Base-by-base conservation (phyloP, 2,888 invertebrate genomes). In the Hirudinaria manillensis region DNA sequence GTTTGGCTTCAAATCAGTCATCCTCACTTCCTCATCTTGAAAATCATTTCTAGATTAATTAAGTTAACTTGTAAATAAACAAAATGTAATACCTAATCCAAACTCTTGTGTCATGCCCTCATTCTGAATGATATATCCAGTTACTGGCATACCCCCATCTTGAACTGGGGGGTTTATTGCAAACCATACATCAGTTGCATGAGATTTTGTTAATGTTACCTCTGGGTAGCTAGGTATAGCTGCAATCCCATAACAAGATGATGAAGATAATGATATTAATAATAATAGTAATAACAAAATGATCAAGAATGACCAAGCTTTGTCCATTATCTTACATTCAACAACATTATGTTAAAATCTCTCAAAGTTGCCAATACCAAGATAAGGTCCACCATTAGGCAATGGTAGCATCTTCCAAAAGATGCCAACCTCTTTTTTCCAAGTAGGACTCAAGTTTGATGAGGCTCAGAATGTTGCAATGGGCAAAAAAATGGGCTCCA, bases 141-240 rank as follows among this genome's bases (percentile, higher is more conserved):
- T 65, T n/a, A 73, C 36, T n/a, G 73, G 73, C 61, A 73, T 55
- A 27, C 73, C 73, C 0, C 73, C 73, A 65, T 61, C 38, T 65
- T 73, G n/a, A 24, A 34, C 38, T 24, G 73, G 65, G 2, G 61
- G 61, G 34, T 53, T n/a, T 21, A 73, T 61, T 27, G 34, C 21
- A 16, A 73, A 61, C 32, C 73, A 27, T 7, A 65, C 65, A 34
- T 61, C 34, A 19, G 73, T 73, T 29, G 73, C 34, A 32, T 68
- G 68, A 34, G 68, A 32, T 34, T 2, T 32, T 34, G 34, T 29
- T n/a, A 68, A n/a, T 3, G 21, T 68, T 32, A 68, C 68, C 32
- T n/a, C 32, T 3, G 68, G 68, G 32, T n/a, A 34, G 32, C 32
- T 32, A 34, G 68, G 68, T 34, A 68, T 68, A 68, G 68, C 68